Conservation (phyloP, 2,888 invertebrate species). For the Mesorhabditis sp. region DNA sequence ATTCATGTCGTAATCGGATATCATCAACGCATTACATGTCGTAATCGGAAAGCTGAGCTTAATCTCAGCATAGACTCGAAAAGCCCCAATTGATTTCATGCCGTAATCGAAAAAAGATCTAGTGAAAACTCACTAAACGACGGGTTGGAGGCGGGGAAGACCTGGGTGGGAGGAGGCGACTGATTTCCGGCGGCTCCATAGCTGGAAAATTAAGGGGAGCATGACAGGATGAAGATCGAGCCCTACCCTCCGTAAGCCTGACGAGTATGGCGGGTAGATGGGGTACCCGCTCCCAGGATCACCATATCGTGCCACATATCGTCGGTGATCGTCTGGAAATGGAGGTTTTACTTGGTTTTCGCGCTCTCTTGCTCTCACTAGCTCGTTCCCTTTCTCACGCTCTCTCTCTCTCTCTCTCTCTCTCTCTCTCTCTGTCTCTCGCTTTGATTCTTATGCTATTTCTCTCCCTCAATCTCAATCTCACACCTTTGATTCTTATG, state of each 20-base stretch:
- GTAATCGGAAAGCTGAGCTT: too few species aligned
- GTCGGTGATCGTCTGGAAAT: slow-evolving; percentile 5
- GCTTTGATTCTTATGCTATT: too few species aligned
- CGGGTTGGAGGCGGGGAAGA: background rate
- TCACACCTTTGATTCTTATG: too few species aligned
- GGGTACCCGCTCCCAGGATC: slow-evolving; percentile 1
- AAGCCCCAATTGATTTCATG: too few species aligned
- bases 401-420: too few species aligned
- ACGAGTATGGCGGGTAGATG: background rate
- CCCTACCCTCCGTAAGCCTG: slow-evolving; percentile 2
- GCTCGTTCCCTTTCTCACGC: too few species aligned
- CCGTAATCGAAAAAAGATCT: background rate
- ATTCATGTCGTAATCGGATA: background rate
- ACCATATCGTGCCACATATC: slow-evolving; percentile 5
- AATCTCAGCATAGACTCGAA: too few species aligned
- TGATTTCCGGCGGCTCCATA: slow-evolving; percentile 1
- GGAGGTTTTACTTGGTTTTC: background rate
- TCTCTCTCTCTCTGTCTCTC: too few species aligned
- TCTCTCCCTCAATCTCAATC: too few species aligned
- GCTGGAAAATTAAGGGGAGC: background rate
- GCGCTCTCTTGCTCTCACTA: background rate
- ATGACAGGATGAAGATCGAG: background rate
- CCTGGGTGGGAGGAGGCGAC: background rate
- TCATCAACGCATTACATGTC: too few species aligned
- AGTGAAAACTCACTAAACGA: slow-evolving; percentile 4